These are phyloP conservation scores for Oceanodroma leucorhoa DNA, from an alignment of 2,797 vertebrate genomes.

Conservation along the genomic window DNA sequence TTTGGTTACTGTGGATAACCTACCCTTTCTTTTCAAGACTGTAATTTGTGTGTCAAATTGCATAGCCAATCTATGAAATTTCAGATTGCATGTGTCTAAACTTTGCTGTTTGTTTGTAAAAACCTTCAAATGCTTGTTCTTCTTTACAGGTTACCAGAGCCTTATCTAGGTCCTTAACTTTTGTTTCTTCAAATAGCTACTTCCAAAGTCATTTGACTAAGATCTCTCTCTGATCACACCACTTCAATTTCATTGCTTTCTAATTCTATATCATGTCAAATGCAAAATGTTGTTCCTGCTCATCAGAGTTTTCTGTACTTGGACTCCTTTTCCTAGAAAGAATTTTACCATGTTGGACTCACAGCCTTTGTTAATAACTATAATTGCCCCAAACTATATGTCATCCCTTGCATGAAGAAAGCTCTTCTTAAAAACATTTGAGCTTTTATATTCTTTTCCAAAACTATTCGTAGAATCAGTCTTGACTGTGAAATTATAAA, in stretches of 20 bases:
- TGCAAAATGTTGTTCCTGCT: neutral
- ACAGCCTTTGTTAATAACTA: neutral
- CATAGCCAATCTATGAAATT: neutral
- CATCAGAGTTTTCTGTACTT: neutral
- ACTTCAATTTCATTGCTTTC: neutral
- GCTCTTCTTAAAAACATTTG: neutral
- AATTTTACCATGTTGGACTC: neutral
- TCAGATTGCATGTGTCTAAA: neutral
- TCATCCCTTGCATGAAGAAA: neutral
- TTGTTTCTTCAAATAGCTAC: neutral
- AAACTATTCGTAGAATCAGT: neutral
- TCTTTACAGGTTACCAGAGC: slow-evolving; percentile 29
- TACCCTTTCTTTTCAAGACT: neutral
- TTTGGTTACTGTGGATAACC: neutral
- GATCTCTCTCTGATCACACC: neutral
- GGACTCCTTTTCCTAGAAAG: neutral
- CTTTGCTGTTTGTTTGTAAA: neutral
- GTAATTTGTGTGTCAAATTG: neutral
- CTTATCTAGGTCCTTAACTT: neutral
- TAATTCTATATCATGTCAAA: neutral
- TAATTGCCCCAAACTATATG: neutral
- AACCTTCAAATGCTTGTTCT: neutral
- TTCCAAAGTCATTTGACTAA: neutral
- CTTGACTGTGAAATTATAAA: neutral
- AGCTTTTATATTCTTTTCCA: neutral